Conservation (phyloP, 2,888 invertebrate genomes). For the Euspilapteryx auroguttella region DNA sequence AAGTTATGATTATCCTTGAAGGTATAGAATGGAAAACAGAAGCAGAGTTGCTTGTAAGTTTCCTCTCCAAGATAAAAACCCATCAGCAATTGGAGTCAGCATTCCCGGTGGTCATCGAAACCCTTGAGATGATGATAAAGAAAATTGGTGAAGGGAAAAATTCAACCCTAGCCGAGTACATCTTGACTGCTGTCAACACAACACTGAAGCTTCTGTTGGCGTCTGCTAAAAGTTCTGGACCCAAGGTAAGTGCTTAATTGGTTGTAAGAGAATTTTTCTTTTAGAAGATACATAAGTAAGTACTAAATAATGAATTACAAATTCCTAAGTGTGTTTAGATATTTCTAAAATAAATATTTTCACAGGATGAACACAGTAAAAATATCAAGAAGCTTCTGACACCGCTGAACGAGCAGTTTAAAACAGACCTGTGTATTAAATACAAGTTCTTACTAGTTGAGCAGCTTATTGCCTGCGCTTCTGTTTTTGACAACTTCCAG, state of each 20-base stretch:
- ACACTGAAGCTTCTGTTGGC: no score
- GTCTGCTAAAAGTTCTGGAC: no score
- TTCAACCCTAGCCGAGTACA: conserved; percentile 11
- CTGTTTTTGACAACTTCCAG: conserved; percentile 6
- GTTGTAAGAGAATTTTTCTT: no score
- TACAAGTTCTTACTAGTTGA: conserved; percentile 13
- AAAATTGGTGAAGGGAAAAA: conserved; percentile 10
- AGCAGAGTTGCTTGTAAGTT: conserved; percentile 10
- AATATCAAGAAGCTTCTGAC: conserved; percentile 14
- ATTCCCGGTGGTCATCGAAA: conserved; percentile 16
- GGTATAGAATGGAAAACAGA: conserved; percentile 12
- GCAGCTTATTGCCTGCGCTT: conserved; percentile 13
- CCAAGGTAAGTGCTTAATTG: no score
- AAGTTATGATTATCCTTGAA: no score
- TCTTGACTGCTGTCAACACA: conserved; percentile 16
- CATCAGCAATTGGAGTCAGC: conserved; percentile 13
- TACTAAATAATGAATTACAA: no score
- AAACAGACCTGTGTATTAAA: no score
- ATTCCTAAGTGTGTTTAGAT: conserved; percentile 14
- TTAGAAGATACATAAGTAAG: no score
- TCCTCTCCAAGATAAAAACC: conserved; percentile 12
- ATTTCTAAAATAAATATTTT: conserved; percentile 6
- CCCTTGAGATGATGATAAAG: conserved; percentile 14
- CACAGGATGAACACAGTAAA: conserved; percentile 14
- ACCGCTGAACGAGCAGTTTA: conserved; percentile 13